Evolutionary conservation across 2,113 vertebrate species (phyloP).

Genomic region (Circaetus gallicus): DNA sequence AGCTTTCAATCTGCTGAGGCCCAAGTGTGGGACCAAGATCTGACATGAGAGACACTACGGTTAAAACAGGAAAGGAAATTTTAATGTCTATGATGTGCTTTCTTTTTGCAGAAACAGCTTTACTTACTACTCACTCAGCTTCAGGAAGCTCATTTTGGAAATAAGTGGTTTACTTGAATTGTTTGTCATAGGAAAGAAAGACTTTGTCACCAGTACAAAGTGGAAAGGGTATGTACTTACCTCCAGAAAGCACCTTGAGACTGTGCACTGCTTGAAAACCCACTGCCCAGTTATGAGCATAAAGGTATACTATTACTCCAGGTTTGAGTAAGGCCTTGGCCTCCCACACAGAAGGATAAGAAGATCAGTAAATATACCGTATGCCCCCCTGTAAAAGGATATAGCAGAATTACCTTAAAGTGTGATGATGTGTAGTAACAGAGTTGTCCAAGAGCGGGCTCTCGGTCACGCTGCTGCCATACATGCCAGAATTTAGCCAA

Average conservation of each 20-base stretch:
- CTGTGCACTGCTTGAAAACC: not conserved
- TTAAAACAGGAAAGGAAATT: not conserved
- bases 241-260: not conserved
- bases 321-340: not conserved
- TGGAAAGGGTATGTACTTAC: not conserved
- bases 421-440: slow-evolving; percentile 33
- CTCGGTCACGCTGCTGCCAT: slow-evolving; percentile 61
- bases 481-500: slow-evolving; percentile 7
- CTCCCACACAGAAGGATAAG: not conserved
- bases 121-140: not conserved
- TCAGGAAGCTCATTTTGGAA: not conserved
- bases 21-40: not conserved
- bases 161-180: not conserved
- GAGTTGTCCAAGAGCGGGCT: slow-evolving; percentile 61
- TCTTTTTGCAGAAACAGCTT: not conserved
- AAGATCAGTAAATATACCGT: not conserved
- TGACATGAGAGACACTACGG: not conserved
- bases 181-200: not conserved
- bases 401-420: slow-evolving; percentile 60
- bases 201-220: not conserved
- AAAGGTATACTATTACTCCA: not conserved
- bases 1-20: not conserved
- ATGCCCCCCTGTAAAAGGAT: not conserved
- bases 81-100: not conserved
- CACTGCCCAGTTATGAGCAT: not conserved